Base-by-base conservation (phyloP, 2,888 invertebrate genomes). In the Euphydryas editha region DNA sequence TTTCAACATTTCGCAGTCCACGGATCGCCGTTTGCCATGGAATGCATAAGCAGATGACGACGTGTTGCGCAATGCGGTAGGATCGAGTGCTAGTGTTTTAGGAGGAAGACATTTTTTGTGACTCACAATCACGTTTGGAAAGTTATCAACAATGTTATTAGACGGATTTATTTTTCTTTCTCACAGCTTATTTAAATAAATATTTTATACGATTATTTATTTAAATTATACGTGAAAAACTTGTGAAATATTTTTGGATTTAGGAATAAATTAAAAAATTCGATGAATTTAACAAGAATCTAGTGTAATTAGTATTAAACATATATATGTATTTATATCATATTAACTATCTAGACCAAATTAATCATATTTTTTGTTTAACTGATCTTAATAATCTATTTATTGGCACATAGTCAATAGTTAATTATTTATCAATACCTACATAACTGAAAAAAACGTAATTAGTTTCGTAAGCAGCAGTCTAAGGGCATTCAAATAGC, bases 381-480 rank as follows among this genome's bases (percentile, higher is more conserved):
- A 30, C 8, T 30, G 30, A 30, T 30, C 30, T 30, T 2, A 30
- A 30, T 42, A 39, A 37, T 56, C 77, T 15, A 21, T 21, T 51
- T 24, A 73, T 72, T 76, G 78, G 75, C 78, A 67, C 69, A 81
- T 81, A 79, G 78, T 77, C 76, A 76, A 80, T 80, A 74, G 73
- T 76, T 75, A 79, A 77, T 84, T 84, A 85, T 81, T 30, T 84
- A 86, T 81, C 78, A 75, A 75, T 68, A 71, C 75, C 86, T 84
- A 83, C 79, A 77, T 77, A 82, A 72, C 72, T 75, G 71, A 68
- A 68, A 76, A 66, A 70, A 62, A 73, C 76, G 83, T 78, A 83
- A 84, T 87, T 83, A 85, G 78, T 83, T 80, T 79, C 73, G 76
- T 85, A 84, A 83, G 81, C 79, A 78, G 74, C 72, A 66, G 63